These are phyloP conservation scores for Gnathonemus longibarbis DNA, from an alignment of 2,113 vertebrate species.

Conservation along the genomic window DNA sequence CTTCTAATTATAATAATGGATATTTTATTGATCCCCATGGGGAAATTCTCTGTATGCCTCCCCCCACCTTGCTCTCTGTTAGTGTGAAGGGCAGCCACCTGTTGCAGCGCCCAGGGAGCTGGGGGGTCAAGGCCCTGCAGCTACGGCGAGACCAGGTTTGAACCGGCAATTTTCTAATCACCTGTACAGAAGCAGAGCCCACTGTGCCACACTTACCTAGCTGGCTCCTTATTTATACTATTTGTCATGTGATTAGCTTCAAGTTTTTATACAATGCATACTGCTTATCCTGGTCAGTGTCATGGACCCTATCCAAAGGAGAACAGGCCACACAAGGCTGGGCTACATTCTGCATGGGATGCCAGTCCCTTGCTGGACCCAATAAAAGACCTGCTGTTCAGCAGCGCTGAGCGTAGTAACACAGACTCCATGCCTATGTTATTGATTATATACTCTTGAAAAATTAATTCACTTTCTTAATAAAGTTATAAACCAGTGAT, in stretches of 20 bases:
- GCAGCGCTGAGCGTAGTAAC: neutral
- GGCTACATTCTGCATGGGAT: neutral
- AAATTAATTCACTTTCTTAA: neutral
- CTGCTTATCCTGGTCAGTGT: neutral
- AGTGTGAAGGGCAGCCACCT: no score
- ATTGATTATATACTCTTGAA: neutral
- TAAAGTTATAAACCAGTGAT: neutral
- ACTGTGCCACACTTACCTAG: neutral
- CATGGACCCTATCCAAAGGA: neutral
- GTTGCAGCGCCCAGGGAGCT: no score
- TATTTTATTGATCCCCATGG: no score
- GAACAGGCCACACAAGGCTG: neutral
- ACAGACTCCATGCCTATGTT: neutral
- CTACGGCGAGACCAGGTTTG: neutral
- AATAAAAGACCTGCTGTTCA: neutral
- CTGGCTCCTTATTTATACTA: neutral
- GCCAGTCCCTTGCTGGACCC: neutral
- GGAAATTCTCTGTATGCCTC: no score
- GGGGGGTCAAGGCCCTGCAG: neutral
- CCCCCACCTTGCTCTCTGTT: no score
- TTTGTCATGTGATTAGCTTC: neutral
- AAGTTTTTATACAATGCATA: neutral
- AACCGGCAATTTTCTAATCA: no score
- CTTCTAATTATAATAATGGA: neutral
- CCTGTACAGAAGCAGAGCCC: no score